A percentile compares a stretch with the other conserved stretches of the same genome.
phyloP scores from a whole-genome alignment of 2,797 vertebrate species.

The Xenops minutus region DNA sequence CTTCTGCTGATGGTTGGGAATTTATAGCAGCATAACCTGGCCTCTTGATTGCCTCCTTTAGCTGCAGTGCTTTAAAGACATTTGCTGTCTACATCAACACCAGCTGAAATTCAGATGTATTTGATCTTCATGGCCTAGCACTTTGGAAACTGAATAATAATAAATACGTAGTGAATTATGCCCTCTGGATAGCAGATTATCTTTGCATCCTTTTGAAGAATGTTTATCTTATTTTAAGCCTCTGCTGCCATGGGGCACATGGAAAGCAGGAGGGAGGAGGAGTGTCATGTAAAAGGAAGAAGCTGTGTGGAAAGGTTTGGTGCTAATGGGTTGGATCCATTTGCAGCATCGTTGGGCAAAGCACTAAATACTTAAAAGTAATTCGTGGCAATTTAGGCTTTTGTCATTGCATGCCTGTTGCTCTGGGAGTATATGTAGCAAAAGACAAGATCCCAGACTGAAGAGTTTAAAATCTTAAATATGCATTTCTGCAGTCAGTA shows the following conservation, averaged over 20 bases:
- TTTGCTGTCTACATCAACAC: neutral
- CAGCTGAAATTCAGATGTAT: neutral
- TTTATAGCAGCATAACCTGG: neutral
- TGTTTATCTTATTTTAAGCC: neutral
- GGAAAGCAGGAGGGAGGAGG: neutral
- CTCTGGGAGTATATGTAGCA: neutral
- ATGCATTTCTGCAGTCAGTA: neutral
- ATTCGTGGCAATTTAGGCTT: neutral
- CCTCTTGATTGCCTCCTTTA: neutral
- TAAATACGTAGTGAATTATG: neutral
- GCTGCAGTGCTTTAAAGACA: neutral
- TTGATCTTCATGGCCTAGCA: neutral
- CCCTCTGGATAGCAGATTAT: neutral
- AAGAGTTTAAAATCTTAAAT: neutral
- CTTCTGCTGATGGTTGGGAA: neutral
- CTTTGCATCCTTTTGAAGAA: neutral
- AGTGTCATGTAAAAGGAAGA: neutral
- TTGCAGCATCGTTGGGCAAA: neutral
- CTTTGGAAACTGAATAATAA: neutral
- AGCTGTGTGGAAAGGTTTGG: neutral
- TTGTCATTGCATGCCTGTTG: neutral
- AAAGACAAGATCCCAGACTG: neutral
- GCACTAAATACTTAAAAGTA: neutral
- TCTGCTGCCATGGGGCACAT: neutral
- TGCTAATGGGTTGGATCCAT: neutral